Evolutionary conservation across 2,888 invertebrate genomes (phyloP).

Genomic region (Drosophila gaucha): DNA sequence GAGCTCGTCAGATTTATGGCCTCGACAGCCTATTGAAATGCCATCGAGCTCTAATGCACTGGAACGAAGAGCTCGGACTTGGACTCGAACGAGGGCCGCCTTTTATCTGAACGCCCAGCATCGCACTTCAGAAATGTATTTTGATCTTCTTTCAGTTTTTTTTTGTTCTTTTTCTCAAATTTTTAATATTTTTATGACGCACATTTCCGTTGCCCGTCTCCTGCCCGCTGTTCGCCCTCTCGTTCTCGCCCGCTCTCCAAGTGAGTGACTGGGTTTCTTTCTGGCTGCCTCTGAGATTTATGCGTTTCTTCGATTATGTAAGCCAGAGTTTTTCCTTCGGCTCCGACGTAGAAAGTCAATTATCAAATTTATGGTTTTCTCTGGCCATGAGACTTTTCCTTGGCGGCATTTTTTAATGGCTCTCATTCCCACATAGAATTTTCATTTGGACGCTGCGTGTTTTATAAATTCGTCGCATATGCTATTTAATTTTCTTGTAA

Average conservation of each 20-base stretch:
- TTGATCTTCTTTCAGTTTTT: constrained; percentile 42
- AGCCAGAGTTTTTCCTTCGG: constrained; percentile 56
- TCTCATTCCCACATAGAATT: constrained; percentile 54
- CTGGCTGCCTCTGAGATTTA: constrained; percentile 61
- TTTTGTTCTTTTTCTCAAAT: constrained; percentile 21
- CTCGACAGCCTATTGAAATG: constrained; percentile 65
- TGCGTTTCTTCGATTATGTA: constrained; percentile 77
- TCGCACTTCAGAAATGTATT: constrained; percentile 45
- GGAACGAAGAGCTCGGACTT: constrained; percentile 54
- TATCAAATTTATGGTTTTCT: constrained; percentile 79
- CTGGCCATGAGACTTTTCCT: constrained; percentile 51
- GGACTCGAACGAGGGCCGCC: constrained; percentile 17
- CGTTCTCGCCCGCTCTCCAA: constrained; percentile 19
- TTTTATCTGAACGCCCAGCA: constrained; percentile 48
- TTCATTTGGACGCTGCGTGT: too few species aligned
- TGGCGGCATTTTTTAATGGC: constrained; percentile 50
- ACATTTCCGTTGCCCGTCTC: constrained; percentile 65
- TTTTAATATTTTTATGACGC: constrained; percentile 80
- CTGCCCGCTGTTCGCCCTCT: constrained; percentile 18
- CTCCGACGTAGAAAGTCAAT: constrained; percentile 70
- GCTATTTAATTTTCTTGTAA: constrained; percentile 71
- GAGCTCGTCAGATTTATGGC: constrained; percentile 67
- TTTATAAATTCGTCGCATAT: constrained; percentile 49
- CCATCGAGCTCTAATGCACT: constrained; percentile 68
- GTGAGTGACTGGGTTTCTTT: constrained; percentile 62